Percentiles rank a stretch among this genome's conserved stretches.
Evolutionary conservation across 1,140 invertebrate species (phyloP).

Genomic region (Cyrtorhinus lividipennis): DNA sequence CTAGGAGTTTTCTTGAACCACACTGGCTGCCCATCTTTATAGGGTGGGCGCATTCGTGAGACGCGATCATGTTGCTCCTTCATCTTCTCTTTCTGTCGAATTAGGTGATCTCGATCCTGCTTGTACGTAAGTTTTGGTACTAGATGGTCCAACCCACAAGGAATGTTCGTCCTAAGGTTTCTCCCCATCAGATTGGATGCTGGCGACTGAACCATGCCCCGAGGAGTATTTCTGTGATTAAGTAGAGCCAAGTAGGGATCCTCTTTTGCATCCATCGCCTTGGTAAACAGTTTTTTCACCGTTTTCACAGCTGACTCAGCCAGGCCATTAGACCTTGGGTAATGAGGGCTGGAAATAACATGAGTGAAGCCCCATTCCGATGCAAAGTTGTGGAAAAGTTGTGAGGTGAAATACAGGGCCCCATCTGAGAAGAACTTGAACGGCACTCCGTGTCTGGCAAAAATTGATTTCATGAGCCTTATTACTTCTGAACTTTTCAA

Average conservation of each 20-base stretch:
- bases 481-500: neutral
- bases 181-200: constrained; percentile 13
- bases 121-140: too few species aligned
- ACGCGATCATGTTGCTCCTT: too few species aligned
- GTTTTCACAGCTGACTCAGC: constrained; percentile 8
- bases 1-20: too few species aligned
- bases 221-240: constrained; percentile 5
- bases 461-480: neutral
- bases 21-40: too few species aligned
- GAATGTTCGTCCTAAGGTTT: constrained; percentile 12
- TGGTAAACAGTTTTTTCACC: constrained; percentile 4
- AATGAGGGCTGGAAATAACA: neutral
- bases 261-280: constrained; percentile 13
- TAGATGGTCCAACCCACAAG: neutral
- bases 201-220: constrained; percentile 6
- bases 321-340: constrained; percentile 13
- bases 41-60: too few species aligned
- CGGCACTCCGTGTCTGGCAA: neutral
- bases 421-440: neutral
- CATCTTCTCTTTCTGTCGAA: too few species aligned
- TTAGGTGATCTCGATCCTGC: too few species aligned
- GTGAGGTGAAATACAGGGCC: neutral
- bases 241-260: constrained; percentile 12
- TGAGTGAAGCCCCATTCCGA: neutral
- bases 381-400: neutral